A percentile compares a stretch with the other conserved stretches of the same genome.
Conservation (phyloP, 2,888 invertebrate genomes). For the Spilarctia lutea region DNA sequence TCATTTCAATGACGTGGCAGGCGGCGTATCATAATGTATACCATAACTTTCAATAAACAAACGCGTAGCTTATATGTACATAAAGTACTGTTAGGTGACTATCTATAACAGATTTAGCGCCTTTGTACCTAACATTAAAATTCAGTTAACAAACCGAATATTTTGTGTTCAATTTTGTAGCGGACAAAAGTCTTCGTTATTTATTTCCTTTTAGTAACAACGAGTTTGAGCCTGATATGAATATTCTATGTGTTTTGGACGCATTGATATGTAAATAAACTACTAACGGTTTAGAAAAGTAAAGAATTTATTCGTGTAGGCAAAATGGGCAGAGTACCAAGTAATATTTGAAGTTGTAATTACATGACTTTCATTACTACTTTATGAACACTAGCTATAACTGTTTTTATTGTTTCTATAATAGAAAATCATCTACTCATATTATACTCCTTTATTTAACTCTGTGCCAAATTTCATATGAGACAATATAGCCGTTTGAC, state of each 20-base stretch:
- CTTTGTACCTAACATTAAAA: slow-evolving; percentile 26
- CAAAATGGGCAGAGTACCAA: background rate
- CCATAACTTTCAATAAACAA: background rate
- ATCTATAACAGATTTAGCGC: background rate
- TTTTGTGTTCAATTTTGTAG: slow-evolving; percentile 37
- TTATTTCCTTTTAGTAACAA: slow-evolving; percentile 31
- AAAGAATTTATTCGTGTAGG: background rate
- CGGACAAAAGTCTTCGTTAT: slow-evolving; percentile 35
- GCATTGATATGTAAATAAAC: slow-evolving; percentile 26
- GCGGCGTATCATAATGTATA: background rate
- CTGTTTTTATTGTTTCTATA: no score
- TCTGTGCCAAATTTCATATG: no score
- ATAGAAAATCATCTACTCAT: no score
- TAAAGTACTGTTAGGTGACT: background rate
- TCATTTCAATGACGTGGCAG: background rate
- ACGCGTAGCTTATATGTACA: background rate
- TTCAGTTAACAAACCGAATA: slow-evolving; percentile 20
- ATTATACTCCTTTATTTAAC: no score
- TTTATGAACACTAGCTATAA: no score
- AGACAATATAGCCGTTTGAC: no score
- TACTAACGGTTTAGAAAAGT: slow-evolving; percentile 23
- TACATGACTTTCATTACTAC: no score
- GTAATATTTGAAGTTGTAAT: no score
- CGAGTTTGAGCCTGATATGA: slow-evolving; percentile 22
- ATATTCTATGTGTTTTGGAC: slow-evolving; percentile 27